Evolutionary conservation across 2,888 invertebrate species (phyloP).

Genomic region (Cephonodes hylas): DNA sequence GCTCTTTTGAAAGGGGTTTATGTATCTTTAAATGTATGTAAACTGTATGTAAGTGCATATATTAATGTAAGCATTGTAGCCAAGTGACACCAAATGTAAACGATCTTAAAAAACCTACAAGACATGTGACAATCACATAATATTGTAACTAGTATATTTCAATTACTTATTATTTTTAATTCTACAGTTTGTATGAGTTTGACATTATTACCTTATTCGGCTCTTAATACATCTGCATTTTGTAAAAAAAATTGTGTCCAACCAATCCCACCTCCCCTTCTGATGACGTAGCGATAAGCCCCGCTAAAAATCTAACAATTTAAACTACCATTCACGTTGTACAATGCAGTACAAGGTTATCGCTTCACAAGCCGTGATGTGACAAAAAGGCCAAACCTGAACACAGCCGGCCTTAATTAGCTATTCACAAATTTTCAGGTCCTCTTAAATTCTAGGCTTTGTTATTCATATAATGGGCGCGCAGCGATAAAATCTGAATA

Average conservation of each 20-base stretch:
- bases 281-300: background rate
- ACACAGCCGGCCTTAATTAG: constrained; percentile 6
- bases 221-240: no score
- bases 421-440: constrained; percentile 11
- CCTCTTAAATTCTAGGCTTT: constrained; percentile 12
- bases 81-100: no score
- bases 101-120: no score
- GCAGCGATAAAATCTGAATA: constrained; percentile 12
- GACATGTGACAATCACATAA: no score
- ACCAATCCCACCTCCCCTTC: background rate
- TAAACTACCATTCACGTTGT: background rate
- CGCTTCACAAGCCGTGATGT: background rate
- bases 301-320: background rate
- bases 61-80: no score
- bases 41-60: no score
- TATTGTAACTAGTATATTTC: no score
- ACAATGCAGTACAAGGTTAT: background rate
- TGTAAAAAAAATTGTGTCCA: background rate
- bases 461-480: constrained; percentile 5
- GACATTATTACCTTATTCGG: no score
- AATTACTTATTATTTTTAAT: no score
- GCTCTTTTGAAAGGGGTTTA: no score
- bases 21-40: no score
- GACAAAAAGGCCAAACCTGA: constrained; percentile 6
- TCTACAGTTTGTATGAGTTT: no score